phyloP scores from a whole-genome alignment of 2,888 invertebrate genomes.

The Desoria tigrina region DNA sequence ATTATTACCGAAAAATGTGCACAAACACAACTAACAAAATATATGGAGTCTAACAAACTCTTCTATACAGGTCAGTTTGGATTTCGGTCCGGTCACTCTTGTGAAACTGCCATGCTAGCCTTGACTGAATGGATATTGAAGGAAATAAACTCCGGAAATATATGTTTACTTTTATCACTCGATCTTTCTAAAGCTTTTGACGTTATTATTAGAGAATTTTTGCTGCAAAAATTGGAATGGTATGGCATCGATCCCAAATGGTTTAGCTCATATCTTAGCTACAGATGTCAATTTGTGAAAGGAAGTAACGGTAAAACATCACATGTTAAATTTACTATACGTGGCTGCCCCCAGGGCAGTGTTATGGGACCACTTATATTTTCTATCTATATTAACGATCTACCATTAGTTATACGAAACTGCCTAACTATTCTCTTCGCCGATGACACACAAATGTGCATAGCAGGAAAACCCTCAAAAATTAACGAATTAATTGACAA shows the following conservation, averaged over 20 bases:
- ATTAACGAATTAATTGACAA: not conserved
- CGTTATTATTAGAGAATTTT: constrained; percentile 11
- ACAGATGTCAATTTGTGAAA: constrained; percentile 25
- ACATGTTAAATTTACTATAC: constrained; percentile 8
- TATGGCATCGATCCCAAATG: constrained; percentile 25
- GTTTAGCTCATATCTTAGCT: constrained; percentile 19
- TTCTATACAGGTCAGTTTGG: constrained; percentile 27
- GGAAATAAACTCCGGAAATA: constrained; percentile 19
- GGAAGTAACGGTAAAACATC: constrained; percentile 8
- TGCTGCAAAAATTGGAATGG: constrained; percentile 26
- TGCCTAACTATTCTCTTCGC: constrained; percentile 1
- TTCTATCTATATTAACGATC: not conserved
- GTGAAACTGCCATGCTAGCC: constrained; percentile 23
- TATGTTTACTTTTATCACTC: constrained; percentile 24
- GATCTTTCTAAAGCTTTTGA: constrained; percentile 38
- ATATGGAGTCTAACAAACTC: constrained; percentile 25
- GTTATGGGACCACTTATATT: not conserved
- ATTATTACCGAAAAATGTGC: constrained; percentile 29
- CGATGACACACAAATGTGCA: constrained; percentile 5
- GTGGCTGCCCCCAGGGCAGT: constrained; percentile 17
- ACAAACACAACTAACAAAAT: constrained; percentile 11
- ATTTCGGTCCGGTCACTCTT: constrained; percentile 20
- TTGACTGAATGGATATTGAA: constrained; percentile 29
- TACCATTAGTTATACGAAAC: not conserved
- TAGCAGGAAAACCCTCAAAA: no score